A percentile compares a stretch with the other conserved stretches of the same genome.
These are phyloP conservation scores for Perdita meconis DNA, from an alignment of 2,888 invertebrate genomes.

Conservation along the genomic window DNA sequence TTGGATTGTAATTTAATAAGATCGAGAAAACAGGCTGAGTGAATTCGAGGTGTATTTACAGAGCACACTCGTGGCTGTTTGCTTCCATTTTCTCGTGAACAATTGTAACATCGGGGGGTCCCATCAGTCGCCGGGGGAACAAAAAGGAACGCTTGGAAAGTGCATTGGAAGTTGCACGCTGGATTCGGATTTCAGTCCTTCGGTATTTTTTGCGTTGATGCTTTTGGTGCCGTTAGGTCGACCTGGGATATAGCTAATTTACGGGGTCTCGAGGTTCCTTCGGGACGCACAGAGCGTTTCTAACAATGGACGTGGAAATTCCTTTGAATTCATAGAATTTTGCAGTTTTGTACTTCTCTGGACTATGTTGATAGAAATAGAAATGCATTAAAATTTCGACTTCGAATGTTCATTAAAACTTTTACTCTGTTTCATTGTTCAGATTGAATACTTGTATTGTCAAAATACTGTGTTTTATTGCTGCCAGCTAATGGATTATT, in stretches of 20 bases:
- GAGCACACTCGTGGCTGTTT: slow-evolving; percentile 1
- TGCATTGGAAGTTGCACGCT: slow-evolving; percentile 22
- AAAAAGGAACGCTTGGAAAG: slow-evolving; percentile 19
- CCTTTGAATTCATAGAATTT: too few species aligned
- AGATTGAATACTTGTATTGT: too few species aligned
- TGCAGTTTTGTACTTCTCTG: too few species aligned
- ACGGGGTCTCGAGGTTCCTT: slow-evolving; percentile 33
- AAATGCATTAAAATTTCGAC: too few species aligned
- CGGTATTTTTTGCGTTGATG: slow-evolving; percentile 28
- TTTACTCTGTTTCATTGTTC: too few species aligned
- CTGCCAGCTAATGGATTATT: too few species aligned
- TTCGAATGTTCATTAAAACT: too few species aligned
- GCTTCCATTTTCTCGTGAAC: not conserved
- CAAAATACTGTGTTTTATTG: too few species aligned
- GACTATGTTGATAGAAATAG: too few species aligned
- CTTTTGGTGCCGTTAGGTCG: slow-evolving; percentile 28
- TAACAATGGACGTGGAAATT: not conserved
- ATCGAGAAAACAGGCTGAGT: not conserved
- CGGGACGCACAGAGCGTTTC: not conserved
- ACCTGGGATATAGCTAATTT: slow-evolving; percentile 49
- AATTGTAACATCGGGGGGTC: not conserved
- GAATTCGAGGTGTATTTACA: not conserved
- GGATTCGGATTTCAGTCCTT: slow-evolving; percentile 52
- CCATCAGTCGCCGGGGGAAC: slow-evolving; percentile 2
- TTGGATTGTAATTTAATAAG: not conserved